Conservation (phyloP, 2,113 vertebrate genomes). For the Eidolon helvum region DNA sequence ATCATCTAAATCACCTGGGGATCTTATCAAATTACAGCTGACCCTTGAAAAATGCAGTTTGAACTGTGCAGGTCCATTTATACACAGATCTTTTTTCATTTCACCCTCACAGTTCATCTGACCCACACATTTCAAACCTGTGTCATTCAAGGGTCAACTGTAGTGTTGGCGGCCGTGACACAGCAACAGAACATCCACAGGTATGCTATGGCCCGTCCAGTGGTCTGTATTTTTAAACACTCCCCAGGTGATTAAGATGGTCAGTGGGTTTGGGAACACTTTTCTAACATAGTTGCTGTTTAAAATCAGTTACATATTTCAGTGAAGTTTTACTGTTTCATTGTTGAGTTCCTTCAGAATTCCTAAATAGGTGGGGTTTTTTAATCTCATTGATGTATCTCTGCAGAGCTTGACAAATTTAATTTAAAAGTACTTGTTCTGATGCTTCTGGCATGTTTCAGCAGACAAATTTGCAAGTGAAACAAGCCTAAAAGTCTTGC, state of each 20-base stretch:
- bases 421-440: neutral
- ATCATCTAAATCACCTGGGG: neutral
- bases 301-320: neutral
- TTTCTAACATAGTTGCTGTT: neutral
- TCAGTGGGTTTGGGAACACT: neutral
- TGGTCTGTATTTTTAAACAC: neutral
- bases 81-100: neutral
- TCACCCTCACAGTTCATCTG: neutral
- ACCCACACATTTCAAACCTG: neutral
- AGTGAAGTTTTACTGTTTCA: neutral
- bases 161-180: neutral
- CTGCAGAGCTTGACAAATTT: neutral
- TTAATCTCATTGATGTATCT: neutral
- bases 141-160: neutral
- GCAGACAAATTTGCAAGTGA: neutral
- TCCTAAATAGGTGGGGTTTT: neutral
- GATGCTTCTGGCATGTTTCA: neutral
- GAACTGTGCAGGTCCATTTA: neutral
- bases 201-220: neutral
- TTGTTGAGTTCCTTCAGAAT: neutral
- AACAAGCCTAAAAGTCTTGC: neutral
- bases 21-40: neutral
- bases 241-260: neutral
- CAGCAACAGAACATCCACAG: neutral
- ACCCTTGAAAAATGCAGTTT: neutral